phyloP scores from a whole-genome alignment of 2,113 vertebrate species.

The Hyaena hyaena region DNA sequence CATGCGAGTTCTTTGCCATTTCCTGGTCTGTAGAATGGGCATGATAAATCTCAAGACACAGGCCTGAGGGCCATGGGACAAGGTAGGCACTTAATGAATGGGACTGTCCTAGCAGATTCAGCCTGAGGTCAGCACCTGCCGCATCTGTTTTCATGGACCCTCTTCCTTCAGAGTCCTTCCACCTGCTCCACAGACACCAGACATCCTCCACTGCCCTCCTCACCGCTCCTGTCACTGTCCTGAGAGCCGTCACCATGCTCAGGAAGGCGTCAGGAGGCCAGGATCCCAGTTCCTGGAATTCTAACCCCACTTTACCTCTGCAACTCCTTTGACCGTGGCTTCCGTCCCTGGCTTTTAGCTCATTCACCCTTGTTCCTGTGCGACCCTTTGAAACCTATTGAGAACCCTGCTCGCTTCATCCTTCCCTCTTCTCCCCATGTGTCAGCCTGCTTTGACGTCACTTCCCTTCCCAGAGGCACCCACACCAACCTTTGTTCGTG shows the following conservation, averaged over 20 bases:
- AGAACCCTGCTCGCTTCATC: background rate
- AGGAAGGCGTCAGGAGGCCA: background rate
- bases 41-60: fast-evolving
- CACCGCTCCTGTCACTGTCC: background rate
- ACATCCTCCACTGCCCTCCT: background rate
- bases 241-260: background rate
- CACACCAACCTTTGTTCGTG: background rate
- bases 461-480: background rate
- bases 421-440: background rate
- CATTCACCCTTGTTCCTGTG: background rate
- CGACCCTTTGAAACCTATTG: too few relatives aligned
- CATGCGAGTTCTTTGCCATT: fast-evolving
- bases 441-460: background rate
- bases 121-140: background rate
- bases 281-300: background rate
- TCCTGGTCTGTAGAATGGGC: background rate
- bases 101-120: fast-evolving
- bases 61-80: background rate
- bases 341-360: background rate
- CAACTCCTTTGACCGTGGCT: background rate
- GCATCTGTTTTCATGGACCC: too few relatives aligned
- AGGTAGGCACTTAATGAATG: background rate
- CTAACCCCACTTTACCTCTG: background rate
- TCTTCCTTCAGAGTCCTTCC: background rate
- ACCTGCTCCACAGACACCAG: background rate